Conservation (phyloP, 2,888 invertebrate species). For the Cosmorhoe ocellata region DNA sequence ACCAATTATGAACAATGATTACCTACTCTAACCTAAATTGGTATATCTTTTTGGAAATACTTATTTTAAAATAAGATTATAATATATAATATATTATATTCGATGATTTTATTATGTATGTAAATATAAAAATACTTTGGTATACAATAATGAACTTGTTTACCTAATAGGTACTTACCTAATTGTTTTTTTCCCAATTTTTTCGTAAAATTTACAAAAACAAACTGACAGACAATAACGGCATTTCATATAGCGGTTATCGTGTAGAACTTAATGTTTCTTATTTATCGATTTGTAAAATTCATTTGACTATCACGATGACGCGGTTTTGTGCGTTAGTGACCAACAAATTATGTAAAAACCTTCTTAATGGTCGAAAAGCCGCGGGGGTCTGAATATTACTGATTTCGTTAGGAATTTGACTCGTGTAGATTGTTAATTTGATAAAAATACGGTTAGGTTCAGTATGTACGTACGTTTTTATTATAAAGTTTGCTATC, state of each 20-base stretch:
- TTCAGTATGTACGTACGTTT: slow-evolving; percentile 3
- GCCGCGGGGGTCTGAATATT: slow-evolving; percentile 30
- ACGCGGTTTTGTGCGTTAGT: slow-evolving; percentile 16
- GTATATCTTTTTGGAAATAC: too few species aligned
- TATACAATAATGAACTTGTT: too few species aligned
- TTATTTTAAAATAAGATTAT: neutral
- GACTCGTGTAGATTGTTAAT: slow-evolving; percentile 4
- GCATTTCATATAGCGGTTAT: neutral
- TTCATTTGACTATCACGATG: slow-evolving; percentile 42
- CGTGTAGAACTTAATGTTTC: slow-evolving; percentile 33
- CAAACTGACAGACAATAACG: neutral
- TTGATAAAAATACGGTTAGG: slow-evolving; percentile 10
- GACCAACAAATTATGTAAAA: slow-evolving; percentile 30
- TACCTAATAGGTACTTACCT: too few species aligned
- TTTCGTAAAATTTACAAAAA: slow-evolving; percentile 1
- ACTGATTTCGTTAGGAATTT: slow-evolving; percentile 17
- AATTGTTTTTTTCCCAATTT: too few species aligned
- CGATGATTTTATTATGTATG: neutral
- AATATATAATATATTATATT: neutral
- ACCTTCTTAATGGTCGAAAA: slow-evolving; percentile 27
- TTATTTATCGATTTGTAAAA: slow-evolving; percentile 51
- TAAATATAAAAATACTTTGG: too few species aligned
- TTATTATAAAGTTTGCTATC: neutral
- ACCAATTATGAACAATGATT: too few species aligned
- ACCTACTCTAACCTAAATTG: too few species aligned